Evolutionary conservation across 2,888 invertebrate genomes (phyloP).

Genomic region (Pandemis cinnamomeana): DNA sequence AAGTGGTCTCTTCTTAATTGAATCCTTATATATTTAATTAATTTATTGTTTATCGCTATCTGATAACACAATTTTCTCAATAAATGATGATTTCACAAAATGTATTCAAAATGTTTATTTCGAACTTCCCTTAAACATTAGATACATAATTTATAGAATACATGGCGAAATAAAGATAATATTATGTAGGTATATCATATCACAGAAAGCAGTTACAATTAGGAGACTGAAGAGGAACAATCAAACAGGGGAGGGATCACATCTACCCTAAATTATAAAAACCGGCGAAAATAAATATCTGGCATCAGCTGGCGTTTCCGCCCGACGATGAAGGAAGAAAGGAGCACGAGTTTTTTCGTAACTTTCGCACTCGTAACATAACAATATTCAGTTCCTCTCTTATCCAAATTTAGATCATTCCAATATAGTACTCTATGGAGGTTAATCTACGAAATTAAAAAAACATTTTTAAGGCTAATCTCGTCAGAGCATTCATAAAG

Average conservation of each 20-base stretch:
- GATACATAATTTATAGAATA: conserved; percentile 20
- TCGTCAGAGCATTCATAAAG: too few species aligned
- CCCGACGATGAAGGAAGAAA: too few species aligned
- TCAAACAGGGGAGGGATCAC: too few species aligned
- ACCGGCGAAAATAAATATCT: conserved; percentile 29
- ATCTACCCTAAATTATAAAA: too few species aligned
- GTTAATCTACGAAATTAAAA: too few species aligned
- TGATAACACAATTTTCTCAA: conserved; percentile 82
- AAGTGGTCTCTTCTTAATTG: conserved; percentile 68
- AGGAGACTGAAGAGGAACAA: neutral
- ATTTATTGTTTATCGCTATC: conserved; percentile 82
- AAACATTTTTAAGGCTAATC: too few species aligned
- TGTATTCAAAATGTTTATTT: conserved; percentile 48
- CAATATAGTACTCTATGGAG: too few species aligned
- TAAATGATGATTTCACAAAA: conserved; percentile 72
- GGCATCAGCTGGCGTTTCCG: neutral
- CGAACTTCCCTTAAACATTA: conserved; percentile 24
- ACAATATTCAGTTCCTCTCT: too few species aligned
- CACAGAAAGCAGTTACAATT: conserved; percentile 36
- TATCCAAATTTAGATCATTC: too few species aligned
- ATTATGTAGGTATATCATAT: conserved; percentile 23
- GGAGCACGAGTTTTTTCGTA: too few species aligned
- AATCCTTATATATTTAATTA: conserved; percentile 76
- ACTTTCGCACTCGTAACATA: too few species aligned
- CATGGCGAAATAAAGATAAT: conserved; percentile 21